Evolutionary conservation across 2,113 vertebrate genomes (phyloP), one percentile per base, ranked within the genome.

Genomic region (Eidolon helvum): DNA sequence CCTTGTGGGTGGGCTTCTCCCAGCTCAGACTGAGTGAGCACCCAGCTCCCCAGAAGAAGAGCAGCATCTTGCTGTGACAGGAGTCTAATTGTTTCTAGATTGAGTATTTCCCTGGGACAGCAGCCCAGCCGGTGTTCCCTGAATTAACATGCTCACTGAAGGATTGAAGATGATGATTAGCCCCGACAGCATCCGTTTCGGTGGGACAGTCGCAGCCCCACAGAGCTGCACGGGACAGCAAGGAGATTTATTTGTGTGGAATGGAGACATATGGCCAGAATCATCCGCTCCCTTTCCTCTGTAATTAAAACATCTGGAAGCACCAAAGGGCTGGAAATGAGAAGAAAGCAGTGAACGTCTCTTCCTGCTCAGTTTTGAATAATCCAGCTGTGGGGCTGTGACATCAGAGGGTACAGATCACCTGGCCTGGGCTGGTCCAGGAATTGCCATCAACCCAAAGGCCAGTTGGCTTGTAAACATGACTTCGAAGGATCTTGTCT

Each of bases 281-380:
- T 99, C 99, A 99, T 99, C 98, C 97, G 98, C 99, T 99, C 99
- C 98, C 98, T 99, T 99, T 99, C 99, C 99, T 99, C 98, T 97
- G 99, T 99, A 99, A 99, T 99, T 99, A 99, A 99, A 99, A 99
- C 99, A 99, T 99, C 99, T 99, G 99, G 99, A 99, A 99, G 96
- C 97, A 96, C 98, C 98, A 98, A 98, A 97, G 98, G 93, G 94
- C 98, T 40, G 40, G 95, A 98, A 96, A 98, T 93, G 86, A 94
- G 98, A 97, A 98, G 95, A 61, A 95, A 96, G 82, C 83, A 63
- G 86, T 10, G 24, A 91, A 71, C 65, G 72, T 28, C 18, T 59
- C 90, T 97, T 97, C 91, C 59, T 74, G 89, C 86, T 85, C 53
- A 43, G 82, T 93, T 95, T 95, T 95, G 98, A 98, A 97, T 98